Base-by-base conservation (phyloP, 2,888 invertebrate species). In the Erannis defoliaria region DNA sequence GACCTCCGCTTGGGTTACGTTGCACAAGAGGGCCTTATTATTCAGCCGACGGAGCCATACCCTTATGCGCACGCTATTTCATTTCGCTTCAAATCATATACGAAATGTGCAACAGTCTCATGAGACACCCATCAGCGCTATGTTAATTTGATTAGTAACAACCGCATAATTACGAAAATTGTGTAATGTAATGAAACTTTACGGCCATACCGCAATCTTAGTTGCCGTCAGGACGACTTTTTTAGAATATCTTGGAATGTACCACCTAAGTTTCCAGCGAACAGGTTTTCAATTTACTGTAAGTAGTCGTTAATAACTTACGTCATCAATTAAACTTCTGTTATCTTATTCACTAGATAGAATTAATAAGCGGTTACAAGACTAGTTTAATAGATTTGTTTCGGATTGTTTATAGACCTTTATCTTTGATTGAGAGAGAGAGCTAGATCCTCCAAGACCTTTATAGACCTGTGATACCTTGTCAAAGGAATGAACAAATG, bases 1-100 rank as follows among this genome's bases (percentile, higher is more conserved):
- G 89, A 89, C 89, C 90, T 84, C 86, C 80, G 85, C 76, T 75
- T 65, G 66, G 75, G 74, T 71, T 71, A 74, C 73, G 74, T 71
- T 71, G 74, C 73, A 84, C 84, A 84, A 83, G 80, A 75, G 76
- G 78, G 77, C 78, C 78, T 83, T 85, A 86, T 86, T 85, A 89
- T 86, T 84, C 84, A 81, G 72, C 72, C 67, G 68, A 71, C 80
- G 75, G 82, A 76, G 78, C 73, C 72, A 67, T 76, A 77, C 77
- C 79, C 80, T 55, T 61, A 55, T 77, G 71, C 71, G 78, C 75
- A 79, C 75, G 78, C 55, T 14, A 54, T 62, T 59, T 76, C 76
- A 76, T 81, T 81, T 77, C 67, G 77, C 76, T 81, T 74, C 66
- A 73, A 74, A 79, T 72, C 73, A 75, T 71, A 70, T 69, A 77